These are phyloP conservation scores for Clarias fuscus DNA, from an alignment of 2,797 vertebrate genomes.

Conservation along the genomic window DNA sequence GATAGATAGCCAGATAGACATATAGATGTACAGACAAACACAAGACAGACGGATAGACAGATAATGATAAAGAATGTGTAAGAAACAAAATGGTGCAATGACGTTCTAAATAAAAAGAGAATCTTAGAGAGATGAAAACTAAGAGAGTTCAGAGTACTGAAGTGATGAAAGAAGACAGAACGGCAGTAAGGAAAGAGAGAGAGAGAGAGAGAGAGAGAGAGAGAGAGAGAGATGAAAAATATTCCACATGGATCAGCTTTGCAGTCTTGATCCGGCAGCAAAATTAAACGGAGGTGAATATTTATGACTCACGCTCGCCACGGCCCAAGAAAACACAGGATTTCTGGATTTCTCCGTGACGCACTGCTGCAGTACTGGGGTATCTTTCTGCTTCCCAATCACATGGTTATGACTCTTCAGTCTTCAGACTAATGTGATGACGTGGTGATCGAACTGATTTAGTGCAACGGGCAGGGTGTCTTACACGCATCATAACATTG, in stretches of 20 bases:
- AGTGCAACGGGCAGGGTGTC: neutral
- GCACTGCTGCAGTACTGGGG: neutral
- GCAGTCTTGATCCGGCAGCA: slow-evolving; percentile 4
- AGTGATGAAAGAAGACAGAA: neutral
- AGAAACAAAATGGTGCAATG: neutral
- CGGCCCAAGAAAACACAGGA: neutral
- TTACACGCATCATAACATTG: neutral
- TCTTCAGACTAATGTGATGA: neutral
- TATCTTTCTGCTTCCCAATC: neutral
- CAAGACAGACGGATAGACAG: neutral
- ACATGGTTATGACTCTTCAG: neutral
- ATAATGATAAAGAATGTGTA: neutral
- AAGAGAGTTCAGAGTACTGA: neutral
- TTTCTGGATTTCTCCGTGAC: neutral
- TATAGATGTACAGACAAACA: too few species aligned
- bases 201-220: neutral
- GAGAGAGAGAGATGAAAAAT: neutral
- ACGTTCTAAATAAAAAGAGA: neutral
- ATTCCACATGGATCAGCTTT: slow-evolving; percentile 2
- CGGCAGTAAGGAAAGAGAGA: neutral
- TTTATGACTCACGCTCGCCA: slow-evolving; percentile 16
- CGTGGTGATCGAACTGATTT: neutral
- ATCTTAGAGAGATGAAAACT: neutral
- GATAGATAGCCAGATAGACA: too few species aligned
- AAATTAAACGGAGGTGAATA: slow-evolving; percentile 29